A percentile compares a stretch with the other conserved stretches of the same genome.
phyloP scores from a whole-genome alignment of 2,888 invertebrate species.

The Corythucha ciliata region DNA sequence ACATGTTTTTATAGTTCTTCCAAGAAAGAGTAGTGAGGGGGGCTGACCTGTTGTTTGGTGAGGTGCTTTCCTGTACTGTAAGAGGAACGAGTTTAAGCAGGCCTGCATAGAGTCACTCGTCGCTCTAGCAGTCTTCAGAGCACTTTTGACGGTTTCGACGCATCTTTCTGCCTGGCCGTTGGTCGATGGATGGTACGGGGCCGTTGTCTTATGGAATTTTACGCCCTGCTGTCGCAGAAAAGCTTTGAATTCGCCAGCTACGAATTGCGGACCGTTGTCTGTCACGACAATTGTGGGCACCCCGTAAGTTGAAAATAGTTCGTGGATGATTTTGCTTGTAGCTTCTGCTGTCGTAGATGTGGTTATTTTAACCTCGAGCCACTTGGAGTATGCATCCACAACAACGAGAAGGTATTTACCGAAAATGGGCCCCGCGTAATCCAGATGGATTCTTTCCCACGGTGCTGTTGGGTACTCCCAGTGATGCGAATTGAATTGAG shows the following conservation, averaged over 20 bases:
- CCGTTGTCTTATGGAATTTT: conserved; percentile 27
- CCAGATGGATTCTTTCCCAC: conserved; percentile 33
- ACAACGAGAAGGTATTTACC: conserved; percentile 31
- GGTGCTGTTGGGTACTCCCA: conserved; percentile 31
- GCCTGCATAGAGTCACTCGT: not conserved
- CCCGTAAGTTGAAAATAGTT: conserved; percentile 28
- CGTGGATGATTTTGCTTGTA: conserved; percentile 25
- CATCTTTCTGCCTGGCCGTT: conserved; percentile 19
- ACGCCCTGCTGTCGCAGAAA: conserved; percentile 30
- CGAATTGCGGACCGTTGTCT: conserved; percentile 31
- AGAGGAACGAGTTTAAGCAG: conserved; percentile 5
- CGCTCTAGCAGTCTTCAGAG: not conserved
- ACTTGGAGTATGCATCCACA: conserved; percentile 34
- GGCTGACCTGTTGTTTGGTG: conserved; percentile 20
- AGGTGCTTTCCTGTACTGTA: conserved; percentile 11
- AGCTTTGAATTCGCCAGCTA: conserved; percentile 23
- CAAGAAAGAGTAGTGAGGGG: conserved; percentile 15
- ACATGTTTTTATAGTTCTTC: conserved; percentile 9
- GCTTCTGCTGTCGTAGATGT: conserved; percentile 26
- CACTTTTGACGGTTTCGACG: conserved; percentile 17
- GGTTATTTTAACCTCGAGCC: conserved; percentile 31
- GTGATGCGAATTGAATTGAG: conserved; percentile 22
- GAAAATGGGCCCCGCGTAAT: conserved; percentile 30
- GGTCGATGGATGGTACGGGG: conserved; percentile 6
- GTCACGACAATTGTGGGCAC: conserved; percentile 28